Evolutionary conservation across 2,797 vertebrate genomes (phyloP).

Genomic region (Poeciliopsis turneri): DNA sequence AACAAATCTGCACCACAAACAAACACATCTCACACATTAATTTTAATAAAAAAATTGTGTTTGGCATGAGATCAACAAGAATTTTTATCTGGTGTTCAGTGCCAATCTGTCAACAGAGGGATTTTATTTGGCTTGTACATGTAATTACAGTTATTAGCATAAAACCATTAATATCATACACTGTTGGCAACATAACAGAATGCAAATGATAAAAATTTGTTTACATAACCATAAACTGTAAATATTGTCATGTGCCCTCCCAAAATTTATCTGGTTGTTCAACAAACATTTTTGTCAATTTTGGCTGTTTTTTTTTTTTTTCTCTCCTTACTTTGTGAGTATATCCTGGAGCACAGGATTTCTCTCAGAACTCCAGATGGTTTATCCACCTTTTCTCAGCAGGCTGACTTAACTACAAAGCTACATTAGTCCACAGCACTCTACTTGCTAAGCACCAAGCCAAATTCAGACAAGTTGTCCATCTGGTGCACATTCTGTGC

Average conservation of each 20-base stretch:
- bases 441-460: not conserved
- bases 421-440: not conserved
- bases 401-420: not conserved
- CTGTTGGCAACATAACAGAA: not conserved
- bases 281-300: not conserved
- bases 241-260: not conserved
- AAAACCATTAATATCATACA: not conserved
- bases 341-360: not conserved
- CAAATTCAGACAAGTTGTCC: not conserved
- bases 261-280: not conserved
- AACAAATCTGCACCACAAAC: not conserved
- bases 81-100: not conserved
- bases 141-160: not conserved
- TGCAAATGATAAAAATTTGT: not conserved
- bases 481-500: not conserved
- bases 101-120: not conserved
- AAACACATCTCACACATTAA: not conserved
- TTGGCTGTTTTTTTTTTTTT: not conserved
- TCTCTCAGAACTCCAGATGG: not conserved
- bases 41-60: not conserved
- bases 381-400: not conserved
- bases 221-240: not conserved
- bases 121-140: not conserved
- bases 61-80: not conserved
- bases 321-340: not conserved